A percentile compares a stretch with the other conserved stretches of the same genome.
phyloP scores from a whole-genome alignment of 1,140 invertebrate species.

The Bombus superbus region DNA sequence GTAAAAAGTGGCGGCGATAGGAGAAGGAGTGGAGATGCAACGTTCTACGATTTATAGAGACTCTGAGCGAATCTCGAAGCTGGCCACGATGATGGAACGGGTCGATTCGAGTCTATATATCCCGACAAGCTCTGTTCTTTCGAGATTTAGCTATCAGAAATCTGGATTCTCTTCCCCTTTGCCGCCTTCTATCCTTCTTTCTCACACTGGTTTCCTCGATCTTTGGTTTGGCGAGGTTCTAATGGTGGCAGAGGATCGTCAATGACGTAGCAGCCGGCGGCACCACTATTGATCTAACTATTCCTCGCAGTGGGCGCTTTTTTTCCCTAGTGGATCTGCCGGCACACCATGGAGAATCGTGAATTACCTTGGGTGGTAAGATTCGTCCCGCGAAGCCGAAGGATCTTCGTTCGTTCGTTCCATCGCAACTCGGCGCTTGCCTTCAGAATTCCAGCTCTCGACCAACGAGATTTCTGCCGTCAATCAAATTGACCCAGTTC shows the following conservation, averaged over 20 bases:
- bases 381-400: constrained; percentile 34
- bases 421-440: constrained; percentile 4
- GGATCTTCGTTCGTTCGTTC: constrained; percentile 28
- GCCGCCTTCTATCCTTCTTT: no score
- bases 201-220: not conserved
- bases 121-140: not conserved
- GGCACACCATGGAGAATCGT: constrained; percentile 53
- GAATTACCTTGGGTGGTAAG: constrained; percentile 56
- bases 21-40: not conserved
- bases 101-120: not conserved
- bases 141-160: not conserved
- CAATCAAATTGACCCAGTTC: constrained; percentile 67
- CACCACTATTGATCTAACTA: constrained; percentile 40
- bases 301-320: constrained; percentile 36
- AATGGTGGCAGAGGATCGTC: constrained; percentile 30
- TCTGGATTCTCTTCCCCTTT: not conserved
- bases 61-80: not conserved
- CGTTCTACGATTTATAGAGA: not conserved
- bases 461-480: constrained; percentile 44
- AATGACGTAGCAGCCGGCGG: constrained; percentile 26
- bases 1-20: not conserved
- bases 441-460: constrained; percentile 31
- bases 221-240: not conserved
- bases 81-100: not conserved
- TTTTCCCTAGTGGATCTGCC: not conserved